phyloP scores from a whole-genome alignment of 1,140 invertebrate species.

The Mylabris phalerata region DNA sequence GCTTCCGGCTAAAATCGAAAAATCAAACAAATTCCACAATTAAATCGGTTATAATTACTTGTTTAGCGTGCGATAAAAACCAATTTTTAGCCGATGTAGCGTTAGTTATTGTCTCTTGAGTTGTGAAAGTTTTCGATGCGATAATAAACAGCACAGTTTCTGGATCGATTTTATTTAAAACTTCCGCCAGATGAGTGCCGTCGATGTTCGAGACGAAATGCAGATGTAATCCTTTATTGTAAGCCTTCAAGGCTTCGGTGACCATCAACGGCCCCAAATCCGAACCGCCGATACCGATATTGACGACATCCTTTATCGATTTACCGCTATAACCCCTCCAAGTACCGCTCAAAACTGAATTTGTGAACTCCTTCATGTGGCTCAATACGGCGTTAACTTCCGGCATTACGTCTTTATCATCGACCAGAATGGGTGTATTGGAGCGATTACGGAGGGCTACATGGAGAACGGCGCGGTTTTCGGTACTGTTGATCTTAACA shows the following conservation, averaged over 20 bases:
- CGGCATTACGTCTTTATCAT: slow-evolving; percentile 90
- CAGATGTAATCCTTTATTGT: slow-evolving; percentile 77
- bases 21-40: too few relatives aligned
- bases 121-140: slow-evolving; percentile 98
- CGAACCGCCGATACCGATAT: slow-evolving; percentile 99
- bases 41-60: slow-evolving; percentile 78
- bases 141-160: slow-evolving; percentile 97
- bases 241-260: slow-evolving; percentile 93
- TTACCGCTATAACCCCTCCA: slow-evolving; percentile 73
- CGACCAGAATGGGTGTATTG: slow-evolving; percentile 71
- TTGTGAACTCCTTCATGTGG: slow-evolving; percentile 93
- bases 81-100: slow-evolving; percentile 94
- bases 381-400: slow-evolving; percentile 85
- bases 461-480: slow-evolving; percentile 88
- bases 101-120: slow-evolving; percentile 99
- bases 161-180: slow-evolving; percentile 82
- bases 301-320: slow-evolving; percentile 94
- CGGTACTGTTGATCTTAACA: slow-evolving; percentile 96
- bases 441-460: slow-evolving; percentile 84
- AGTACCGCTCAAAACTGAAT: slow-evolving; percentile 59
- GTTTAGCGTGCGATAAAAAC: slow-evolving; percentile 81
- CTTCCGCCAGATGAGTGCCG: slow-evolving; percentile 95
- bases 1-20: too few relatives aligned
- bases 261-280: slow-evolving; percentile 99
- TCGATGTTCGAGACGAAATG: slow-evolving; percentile 99